Evolutionary conservation across 2,888 invertebrate genomes (phyloP).

Genomic region (Pycnomerus fuliginosus): DNA sequence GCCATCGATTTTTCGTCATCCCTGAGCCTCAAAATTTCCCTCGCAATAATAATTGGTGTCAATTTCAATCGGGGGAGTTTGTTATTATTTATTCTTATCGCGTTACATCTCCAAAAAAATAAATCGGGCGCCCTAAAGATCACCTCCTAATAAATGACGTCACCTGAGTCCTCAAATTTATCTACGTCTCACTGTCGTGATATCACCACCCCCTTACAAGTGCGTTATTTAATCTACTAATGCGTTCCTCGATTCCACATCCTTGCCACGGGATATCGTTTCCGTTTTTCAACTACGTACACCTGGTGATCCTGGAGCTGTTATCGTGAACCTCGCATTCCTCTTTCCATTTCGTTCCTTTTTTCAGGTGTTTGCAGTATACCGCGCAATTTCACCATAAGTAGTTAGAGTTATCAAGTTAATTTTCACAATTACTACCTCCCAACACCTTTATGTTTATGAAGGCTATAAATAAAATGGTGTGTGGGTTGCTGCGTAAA

Average conservation of each 20-base stretch:
- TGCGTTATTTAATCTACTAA: conserved; percentile 20
- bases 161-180: conserved; percentile 19
- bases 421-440: too few relatives aligned
- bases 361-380: too few relatives aligned
- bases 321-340: too few relatives aligned
- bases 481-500: conserved; percentile 10
- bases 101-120: conserved; percentile 10
- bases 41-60: too few relatives aligned
- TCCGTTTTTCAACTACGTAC: conserved; percentile 3
- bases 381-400: not conserved
- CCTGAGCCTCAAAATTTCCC: too few relatives aligned
- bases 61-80: conserved; percentile 2
- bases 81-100: conserved; percentile 13
- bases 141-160: conserved; percentile 19
- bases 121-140: conserved; percentile 16
- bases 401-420: conserved; percentile 11
- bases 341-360: conserved; percentile 7
- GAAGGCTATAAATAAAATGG: conserved; percentile 9
- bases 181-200: conserved; percentile 10
- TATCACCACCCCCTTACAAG: conserved; percentile 14
- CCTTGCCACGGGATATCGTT: not conserved
- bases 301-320: conserved; percentile 10
- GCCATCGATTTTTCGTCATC: too few relatives aligned
- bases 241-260: conserved; percentile 13
- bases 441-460: conserved; percentile 9